These are phyloP conservation scores for crab-eating macaque (Macaca fascicularis) DNA, from an alignment of 2,113 vertebrate genomes.

Conservation along the genomic window DNA sequence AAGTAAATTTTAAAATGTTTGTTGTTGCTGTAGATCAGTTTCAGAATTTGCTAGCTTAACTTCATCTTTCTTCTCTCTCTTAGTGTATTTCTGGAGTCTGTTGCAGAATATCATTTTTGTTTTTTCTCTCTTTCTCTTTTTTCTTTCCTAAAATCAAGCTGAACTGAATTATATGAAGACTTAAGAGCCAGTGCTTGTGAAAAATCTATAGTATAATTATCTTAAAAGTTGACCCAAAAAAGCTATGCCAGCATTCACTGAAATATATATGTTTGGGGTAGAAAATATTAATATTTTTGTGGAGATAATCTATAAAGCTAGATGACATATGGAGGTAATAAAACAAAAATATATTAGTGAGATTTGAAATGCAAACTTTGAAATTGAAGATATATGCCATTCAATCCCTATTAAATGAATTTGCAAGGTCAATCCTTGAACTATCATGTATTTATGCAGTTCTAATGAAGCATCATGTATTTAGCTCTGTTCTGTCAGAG, in stretches of 20 bases:
- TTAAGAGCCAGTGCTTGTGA: slow-evolving; percentile 56
- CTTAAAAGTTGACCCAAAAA: slow-evolving; percentile 4
- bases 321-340: slow-evolving; percentile 38
- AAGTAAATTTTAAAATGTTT: slow-evolving; percentile 77
- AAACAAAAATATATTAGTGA: not conserved
- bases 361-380: slow-evolving; percentile 22
- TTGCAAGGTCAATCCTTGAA: not conserved
- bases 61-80: slow-evolving; percentile 29
- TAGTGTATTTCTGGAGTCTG: slow-evolving; percentile 63
- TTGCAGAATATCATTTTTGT: slow-evolving; percentile 43
- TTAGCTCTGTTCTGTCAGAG: not conserved
- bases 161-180: not conserved
- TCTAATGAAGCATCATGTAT: not conserved
- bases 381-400: not conserved
- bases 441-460: not conserved
- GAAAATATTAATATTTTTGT: slow-evolving; percentile 32
- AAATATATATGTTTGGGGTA: slow-evolving; percentile 51
- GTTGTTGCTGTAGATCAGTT: slow-evolving; percentile 39
- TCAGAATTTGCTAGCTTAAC: slow-evolving; percentile 60
- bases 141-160: not conserved
- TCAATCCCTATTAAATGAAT: not conserved
- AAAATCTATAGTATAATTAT: slow-evolving; percentile 62
- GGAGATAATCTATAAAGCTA: slow-evolving; percentile 28
- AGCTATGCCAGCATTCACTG: slow-evolving; percentile 20
- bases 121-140: no score